Base-by-base conservation (phyloP, 2,888 invertebrate genomes). In the Drepana falcataria region DNA sequence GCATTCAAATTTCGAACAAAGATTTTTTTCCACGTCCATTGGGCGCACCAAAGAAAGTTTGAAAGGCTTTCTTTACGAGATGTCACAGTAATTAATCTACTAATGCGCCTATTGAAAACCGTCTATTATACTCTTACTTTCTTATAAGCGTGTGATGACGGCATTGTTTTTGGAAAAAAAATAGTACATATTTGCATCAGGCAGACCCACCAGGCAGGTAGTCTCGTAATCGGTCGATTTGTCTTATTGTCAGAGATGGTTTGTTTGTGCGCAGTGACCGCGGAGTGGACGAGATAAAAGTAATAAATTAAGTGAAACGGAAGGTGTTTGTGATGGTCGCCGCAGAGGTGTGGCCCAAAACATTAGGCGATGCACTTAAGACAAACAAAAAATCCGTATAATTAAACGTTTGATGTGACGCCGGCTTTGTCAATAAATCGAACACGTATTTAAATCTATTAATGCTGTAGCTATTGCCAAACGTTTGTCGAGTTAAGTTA, bases 211-310 rank as follows among this genome's bases (percentile, higher is more conserved):
- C 85, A 74, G 70, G 82, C 87, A 89, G 90, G 90, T 90, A 90
- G 87, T 75, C 73, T 81, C 63, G 83, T 88, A 89, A 90, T 89
- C 89, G 86, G 79, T 69, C 85, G 84, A 90, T 91, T 90, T 90
- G 91, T 91, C 89, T 90, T 86, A 83, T 87, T 87, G 86, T 87
- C 85, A 75, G 83, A 81, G 80, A 81, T 81, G 87, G 81, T 87
- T 83, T 88, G 85, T 87, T 87, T 86, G 86, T 87, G 84, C 75
- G 78, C 87, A 78, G 77, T 83, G 84, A 85, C 88, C 90, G 85
- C 87, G 81, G 81, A 78, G 74, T 83, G 83, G 78, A 77, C 81
- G 81, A 89, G 89, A 90, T 91, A 90, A 89, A 86, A 84, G 81
- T 79, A 81, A 91, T 91, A 91, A 90, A 90, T 91, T 83, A 85